Conservation (phyloP, 2,888 invertebrate genomes). For the Coenonympha arcania region DNA sequence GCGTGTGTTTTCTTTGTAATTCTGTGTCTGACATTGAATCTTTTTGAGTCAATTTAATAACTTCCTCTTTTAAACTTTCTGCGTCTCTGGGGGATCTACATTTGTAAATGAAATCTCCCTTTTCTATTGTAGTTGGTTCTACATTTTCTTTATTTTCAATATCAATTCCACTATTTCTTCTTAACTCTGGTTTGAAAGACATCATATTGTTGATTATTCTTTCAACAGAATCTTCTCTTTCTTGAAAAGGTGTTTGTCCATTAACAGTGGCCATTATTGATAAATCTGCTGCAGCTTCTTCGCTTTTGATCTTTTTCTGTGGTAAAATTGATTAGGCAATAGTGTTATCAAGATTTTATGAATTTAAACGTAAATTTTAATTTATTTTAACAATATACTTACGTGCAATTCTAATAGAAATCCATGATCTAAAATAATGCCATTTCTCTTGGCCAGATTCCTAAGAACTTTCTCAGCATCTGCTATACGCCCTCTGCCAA, state of each 20-base stretch:
- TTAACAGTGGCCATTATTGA: slow-evolving; percentile 44
- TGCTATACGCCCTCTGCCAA: slow-evolving; percentile 77
- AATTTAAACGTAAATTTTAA: no score
- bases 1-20: slow-evolving; percentile 44
- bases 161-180: slow-evolving; percentile 42
- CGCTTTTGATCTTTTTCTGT: slow-evolving; percentile 59
- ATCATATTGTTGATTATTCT: slow-evolving; percentile 60
- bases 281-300: slow-evolving; percentile 43
- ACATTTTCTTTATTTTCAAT: slow-evolving; percentile 37
- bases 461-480: slow-evolving; percentile 78
- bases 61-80: slow-evolving; percentile 25
- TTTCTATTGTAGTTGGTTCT: slow-evolving; percentile 49
- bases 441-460: slow-evolving; percentile 76
- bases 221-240: slow-evolving; percentile 44
- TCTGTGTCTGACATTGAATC: slow-evolving; percentile 37
- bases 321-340: slow-evolving; percentile 22
- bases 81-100: slow-evolving; percentile 32
- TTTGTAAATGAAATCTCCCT: slow-evolving; percentile 52
- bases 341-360: background rate
- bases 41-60: slow-evolving; percentile 30
- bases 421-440: slow-evolving; percentile 70
- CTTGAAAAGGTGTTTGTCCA: slow-evolving; percentile 39
- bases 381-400: no score
- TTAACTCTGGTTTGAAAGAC: slow-evolving; percentile 51
- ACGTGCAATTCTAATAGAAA: slow-evolving; percentile 77